A percentile compares a stretch with the other conserved stretches of the same genome.
phyloP scores from a whole-genome alignment of 2,888 invertebrate genomes.

The Noctua pronuba region DNA sequence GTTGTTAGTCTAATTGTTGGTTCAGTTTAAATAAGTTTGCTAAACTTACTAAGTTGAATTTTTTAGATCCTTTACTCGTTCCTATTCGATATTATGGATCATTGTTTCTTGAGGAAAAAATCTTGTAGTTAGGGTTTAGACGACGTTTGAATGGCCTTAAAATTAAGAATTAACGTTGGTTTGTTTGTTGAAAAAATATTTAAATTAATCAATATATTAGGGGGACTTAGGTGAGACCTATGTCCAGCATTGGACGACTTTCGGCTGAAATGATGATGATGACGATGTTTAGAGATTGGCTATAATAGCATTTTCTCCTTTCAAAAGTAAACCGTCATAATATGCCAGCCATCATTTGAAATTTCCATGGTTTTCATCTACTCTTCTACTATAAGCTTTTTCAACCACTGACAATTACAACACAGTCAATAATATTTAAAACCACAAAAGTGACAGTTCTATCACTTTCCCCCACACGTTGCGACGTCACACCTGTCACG shows the following conservation, averaged over 20 bases:
- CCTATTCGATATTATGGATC: neutral
- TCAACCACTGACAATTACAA: neutral
- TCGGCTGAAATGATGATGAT: too few species aligned
- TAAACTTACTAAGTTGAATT: neutral
- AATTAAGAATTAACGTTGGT: neutral
- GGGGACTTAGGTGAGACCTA: too few species aligned
- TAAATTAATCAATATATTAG: neutral
- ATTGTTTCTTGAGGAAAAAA: neutral
- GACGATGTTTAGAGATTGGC: neutral
- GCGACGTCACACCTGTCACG: slow-evolving; percentile 20
- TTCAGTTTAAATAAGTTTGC: neutral
- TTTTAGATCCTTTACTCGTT: neutral
- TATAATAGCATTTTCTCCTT: neutral
- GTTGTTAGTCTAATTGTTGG: neutral
- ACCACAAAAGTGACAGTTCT: too few species aligned
- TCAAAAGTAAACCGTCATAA: neutral
- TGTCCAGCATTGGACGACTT: too few species aligned
- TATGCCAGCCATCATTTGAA: neutral
- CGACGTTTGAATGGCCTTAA: neutral
- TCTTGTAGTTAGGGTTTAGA: neutral
- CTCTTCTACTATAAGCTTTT: neutral
- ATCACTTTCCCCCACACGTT: neutral
- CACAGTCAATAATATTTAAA: neutral
- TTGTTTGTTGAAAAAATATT: neutral
- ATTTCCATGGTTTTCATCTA: neutral